These are phyloP conservation scores for Bothrops jararaca DNA, from an alignment of 2,113 vertebrate genomes.

Conservation along the genomic window DNA sequence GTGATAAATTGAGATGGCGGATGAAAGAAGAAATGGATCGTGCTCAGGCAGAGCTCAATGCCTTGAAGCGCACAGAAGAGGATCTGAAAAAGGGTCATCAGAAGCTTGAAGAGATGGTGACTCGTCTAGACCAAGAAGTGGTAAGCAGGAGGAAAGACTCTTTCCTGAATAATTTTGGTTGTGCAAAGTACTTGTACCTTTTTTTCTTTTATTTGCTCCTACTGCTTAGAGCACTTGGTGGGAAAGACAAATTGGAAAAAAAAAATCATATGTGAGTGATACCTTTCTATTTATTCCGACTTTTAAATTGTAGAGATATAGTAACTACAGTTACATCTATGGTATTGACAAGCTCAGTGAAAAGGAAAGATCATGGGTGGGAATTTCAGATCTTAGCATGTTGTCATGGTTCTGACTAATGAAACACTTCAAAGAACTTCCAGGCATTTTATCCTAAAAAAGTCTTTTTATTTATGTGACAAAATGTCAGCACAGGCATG, in stretches of 20 bases:
- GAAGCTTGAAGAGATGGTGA: conserved; percentile 96
- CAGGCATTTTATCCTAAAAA: too few relatives aligned
- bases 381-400: too few relatives aligned
- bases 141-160: conserved; percentile 70
- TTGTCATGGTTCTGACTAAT: too few relatives aligned
- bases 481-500: too few relatives aligned
- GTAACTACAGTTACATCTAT: not conserved
- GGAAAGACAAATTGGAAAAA: not conserved
- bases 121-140: conserved; percentile 94
- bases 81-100: conserved; percentile 97
- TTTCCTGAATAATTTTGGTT: not conserved
- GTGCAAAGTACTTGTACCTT: not conserved
- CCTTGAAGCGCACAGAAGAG: conserved; percentile 93
- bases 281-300: not conserved
- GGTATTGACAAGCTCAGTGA: not conserved
- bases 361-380: too few relatives aligned
- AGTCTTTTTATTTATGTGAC: too few relatives aligned
- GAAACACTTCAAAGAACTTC: too few relatives aligned
- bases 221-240: not conserved
- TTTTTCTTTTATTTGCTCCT: not conserved
- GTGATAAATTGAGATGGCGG: conserved; percentile 94
- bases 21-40: conserved; percentile 99
- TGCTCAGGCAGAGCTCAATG: conserved; percentile 94
- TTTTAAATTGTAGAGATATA: not conserved
- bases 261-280: not conserved